A percentile compares a stretch with the other conserved stretches of the same genome.
phyloP scores from a whole-genome alignment of 1,140 invertebrate genomes.

The Leptopilina boulardi region DNA sequence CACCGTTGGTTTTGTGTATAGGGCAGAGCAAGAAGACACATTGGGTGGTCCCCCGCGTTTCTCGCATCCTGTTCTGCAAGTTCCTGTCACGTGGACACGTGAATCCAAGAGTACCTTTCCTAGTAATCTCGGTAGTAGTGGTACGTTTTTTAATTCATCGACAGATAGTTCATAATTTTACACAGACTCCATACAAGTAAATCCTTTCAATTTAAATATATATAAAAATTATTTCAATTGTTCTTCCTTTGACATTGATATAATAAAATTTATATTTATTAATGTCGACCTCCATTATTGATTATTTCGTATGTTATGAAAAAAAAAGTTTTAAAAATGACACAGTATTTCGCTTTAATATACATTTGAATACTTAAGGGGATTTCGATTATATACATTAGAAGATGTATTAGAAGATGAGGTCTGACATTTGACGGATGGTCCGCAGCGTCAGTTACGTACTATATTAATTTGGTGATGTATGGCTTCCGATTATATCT shows the following conservation, averaged over 20 bases:
- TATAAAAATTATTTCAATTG: no score
- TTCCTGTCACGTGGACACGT: conserved; percentile 8
- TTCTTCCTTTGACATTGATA: no score
- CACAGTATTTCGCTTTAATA: no score
- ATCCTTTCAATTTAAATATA: neutral
- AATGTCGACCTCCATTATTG: no score
- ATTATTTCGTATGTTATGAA: no score
- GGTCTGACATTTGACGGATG: conserved; percentile 74
- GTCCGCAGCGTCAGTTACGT: conserved; percentile 66
- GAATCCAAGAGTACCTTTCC: conserved; percentile 6
- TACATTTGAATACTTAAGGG: neutral
- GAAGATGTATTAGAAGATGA: conserved; percentile 45
- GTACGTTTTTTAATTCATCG: neutral
- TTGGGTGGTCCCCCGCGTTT: conserved; percentile 51
- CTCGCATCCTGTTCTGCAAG: conserved; percentile 24
- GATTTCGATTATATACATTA: conserved; percentile 24
- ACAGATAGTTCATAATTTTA: neutral
- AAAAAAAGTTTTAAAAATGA: neutral
- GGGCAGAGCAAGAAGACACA: conserved; percentile 47
- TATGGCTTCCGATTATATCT: conserved; percentile 74
- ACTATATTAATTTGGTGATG: conserved; percentile 76
- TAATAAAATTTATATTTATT: no score
- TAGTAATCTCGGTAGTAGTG: neutral
- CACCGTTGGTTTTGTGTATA: conserved; percentile 40
- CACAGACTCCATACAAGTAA: neutral